A percentile compares a stretch with the other conserved stretches of the same genome.
These are phyloP conservation scores for Channa argus DNA, from an alignment of 2,113 vertebrate genomes.

Conservation along the genomic window DNA sequence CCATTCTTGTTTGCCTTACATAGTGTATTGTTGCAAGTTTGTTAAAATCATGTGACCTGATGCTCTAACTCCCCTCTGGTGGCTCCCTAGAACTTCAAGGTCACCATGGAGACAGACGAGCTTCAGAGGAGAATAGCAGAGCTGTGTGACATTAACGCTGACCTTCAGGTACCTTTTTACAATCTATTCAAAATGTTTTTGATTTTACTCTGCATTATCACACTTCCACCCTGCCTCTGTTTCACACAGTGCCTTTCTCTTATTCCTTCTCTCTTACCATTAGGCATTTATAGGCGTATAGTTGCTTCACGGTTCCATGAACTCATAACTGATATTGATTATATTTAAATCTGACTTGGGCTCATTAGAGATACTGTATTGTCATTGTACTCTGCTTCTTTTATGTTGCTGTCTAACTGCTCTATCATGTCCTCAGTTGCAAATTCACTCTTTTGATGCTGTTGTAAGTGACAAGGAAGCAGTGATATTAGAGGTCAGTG, in stretches of 20 bases:
- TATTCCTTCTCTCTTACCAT: not conserved
- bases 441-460: slow-evolving; percentile 83
- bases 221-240: not conserved
- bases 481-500: slow-evolving; percentile 84
- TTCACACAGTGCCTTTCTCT: not conserved
- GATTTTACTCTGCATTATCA: not conserved
- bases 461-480: slow-evolving; percentile 84
- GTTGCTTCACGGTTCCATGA: no score
- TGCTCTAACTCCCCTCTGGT: slow-evolving; percentile 25
- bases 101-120: slow-evolving; percentile 82
- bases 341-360: not conserved
- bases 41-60: slow-evolving; percentile 2
- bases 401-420: not conserved
- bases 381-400: not conserved
- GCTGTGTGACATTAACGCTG: slow-evolving; percentile 82
- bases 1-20: not conserved
- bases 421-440: slow-evolving; percentile 76
- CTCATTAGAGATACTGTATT: not conserved
- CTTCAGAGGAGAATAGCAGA: slow-evolving; percentile 87
- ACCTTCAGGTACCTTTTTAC: slow-evolving; percentile 85
- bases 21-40: slow-evolving; percentile 7
- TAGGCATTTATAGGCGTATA: no score
- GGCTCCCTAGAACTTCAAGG: slow-evolving; percentile 86
- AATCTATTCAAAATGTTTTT: not conserved
- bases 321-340: no score